A percentile compares a stretch with the other conserved stretches of the same genome.
Evolutionary conservation across 2,888 invertebrate genomes (phyloP).

Genomic region (Cataglyphis cursor): DNA sequence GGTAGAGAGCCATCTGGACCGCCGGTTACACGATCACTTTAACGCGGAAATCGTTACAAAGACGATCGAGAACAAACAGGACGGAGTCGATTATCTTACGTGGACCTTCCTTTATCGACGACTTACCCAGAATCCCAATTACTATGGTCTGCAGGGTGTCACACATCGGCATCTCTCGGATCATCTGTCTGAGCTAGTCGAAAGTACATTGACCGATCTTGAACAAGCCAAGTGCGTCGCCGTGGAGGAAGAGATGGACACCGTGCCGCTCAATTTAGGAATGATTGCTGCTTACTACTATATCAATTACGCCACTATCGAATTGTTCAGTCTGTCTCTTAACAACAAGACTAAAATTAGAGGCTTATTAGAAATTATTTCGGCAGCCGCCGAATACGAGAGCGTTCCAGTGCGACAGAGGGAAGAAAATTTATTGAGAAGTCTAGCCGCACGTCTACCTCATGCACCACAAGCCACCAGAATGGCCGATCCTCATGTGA

Average conservation of each 20-base stretch:
- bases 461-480: conserved; percentile 86
- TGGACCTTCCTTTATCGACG: conserved; percentile 99
- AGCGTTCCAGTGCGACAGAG: conserved; percentile 97
- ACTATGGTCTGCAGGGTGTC: conserved; percentile 98
- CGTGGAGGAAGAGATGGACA: conserved; percentile 99
- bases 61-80: conserved; percentile 99
- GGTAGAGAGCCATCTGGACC: conserved; percentile 99
- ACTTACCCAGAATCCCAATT: conserved; percentile 99
- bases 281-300: conserved; percentile 99
- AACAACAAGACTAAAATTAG: conserved; percentile 99
- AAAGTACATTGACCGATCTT: conserved; percentile 96
- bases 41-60: conserved; percentile 99
- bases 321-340: conserved; percentile 98
- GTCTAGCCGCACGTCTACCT: conserved; percentile 90
- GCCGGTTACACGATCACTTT: conserved; percentile 99
- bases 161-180: conserved; percentile 99
- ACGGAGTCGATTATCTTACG: conserved; percentile 99
- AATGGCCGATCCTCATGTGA: conserved; percentile 96
- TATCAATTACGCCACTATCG: conserved; percentile 99
- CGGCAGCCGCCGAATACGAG: conserved; percentile 98
- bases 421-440: conserved; percentile 95
- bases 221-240: conserved; percentile 99
- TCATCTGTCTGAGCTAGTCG: conserved; percentile 98
- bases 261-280: conserved; percentile 98
- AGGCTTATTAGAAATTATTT: conserved; percentile 98